Evolutionary conservation across 92 coral and sea anemone genomes (phyloP), one percentile per base, ranked within the genome.

Genomic region (Montipora capitata): DNA sequence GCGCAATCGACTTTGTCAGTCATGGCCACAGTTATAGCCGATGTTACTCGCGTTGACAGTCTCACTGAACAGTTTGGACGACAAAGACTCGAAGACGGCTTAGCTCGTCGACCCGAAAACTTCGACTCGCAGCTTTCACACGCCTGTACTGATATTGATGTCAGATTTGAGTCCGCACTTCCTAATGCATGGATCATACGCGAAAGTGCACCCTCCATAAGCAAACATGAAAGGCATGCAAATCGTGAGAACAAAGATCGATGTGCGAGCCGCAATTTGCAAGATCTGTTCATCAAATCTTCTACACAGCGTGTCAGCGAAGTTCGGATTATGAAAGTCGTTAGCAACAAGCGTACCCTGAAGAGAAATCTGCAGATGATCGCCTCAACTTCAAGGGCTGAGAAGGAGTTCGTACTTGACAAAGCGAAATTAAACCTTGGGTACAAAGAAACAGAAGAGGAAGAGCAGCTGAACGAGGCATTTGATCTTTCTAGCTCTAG

Each of bases 401-500:
- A 72, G 15, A 44, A 43, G 18, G 72, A 56, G 49, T 57, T 12
- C 13, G 51, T 7, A 69, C 6, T 56, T 10, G 68, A n/a, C 69
- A 65, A n/a, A 40, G 58, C 49, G 5, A 41, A 35, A 48, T 64
- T 62, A 10, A 63, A 63, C 56, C n/a, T 17, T 15, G 44, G 5
- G 15, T 12, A 39, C 38, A 14, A 40, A 1, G 68, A 64, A 16
- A 7, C 51, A 17, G 76, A 54, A 6, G 3, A 54, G 12, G 15
- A 48, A 5, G 52, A 48, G 10, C 52, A 7, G 61, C 51, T 45
- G 6, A 13, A 88, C 4, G 81, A 72, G 41, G 91, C 88, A 59
- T n/a, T 86, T 54, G 90, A 87, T 40, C 38, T 80, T 12, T 88
- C 91, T 11, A 88, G 91, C 69, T 88, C 91, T 2, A 88, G 91